Evolutionary conservation across 1,140 invertebrate genomes (phyloP).

Genomic region (Nebria ingens): DNA sequence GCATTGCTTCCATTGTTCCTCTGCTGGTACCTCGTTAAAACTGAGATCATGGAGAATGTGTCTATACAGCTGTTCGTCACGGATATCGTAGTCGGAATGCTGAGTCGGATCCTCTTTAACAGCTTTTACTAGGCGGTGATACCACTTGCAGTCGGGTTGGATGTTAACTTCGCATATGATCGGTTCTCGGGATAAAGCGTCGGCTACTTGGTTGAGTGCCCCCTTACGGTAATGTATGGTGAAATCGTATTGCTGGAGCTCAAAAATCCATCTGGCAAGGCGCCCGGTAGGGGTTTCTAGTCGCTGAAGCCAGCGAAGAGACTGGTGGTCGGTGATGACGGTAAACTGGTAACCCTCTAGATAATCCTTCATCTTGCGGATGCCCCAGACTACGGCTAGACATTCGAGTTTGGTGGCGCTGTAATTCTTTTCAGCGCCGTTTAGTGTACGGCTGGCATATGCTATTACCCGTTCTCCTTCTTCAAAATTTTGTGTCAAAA

Average conservation of each 20-base stretch:
- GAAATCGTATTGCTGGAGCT: neutral
- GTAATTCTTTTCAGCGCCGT: too few relatives aligned
- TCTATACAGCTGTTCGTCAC: neutral
- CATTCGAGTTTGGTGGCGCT: too few relatives aligned
- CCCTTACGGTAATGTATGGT: neutral
- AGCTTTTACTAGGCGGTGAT: neutral
- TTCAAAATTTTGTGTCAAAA: too few relatives aligned
- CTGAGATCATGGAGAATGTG: neutral
- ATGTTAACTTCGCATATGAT: too few relatives aligned
- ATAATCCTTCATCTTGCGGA: conserved; percentile 29
- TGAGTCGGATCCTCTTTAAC: neutral
- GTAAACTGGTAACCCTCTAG: conserved; percentile 26
- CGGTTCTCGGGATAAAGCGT: neutral
- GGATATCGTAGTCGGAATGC: neutral
- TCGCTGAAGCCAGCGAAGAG: conserved; percentile 25
- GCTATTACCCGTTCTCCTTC: too few relatives aligned
- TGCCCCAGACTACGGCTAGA: conserved; percentile 34
- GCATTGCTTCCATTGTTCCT: neutral
- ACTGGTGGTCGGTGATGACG: conserved; percentile 25
- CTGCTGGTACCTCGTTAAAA: too few relatives aligned
- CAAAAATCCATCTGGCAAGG: conserved; percentile 23
- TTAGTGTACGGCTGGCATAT: too few relatives aligned
- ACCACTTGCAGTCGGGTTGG: neutral
- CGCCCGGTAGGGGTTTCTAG: conserved; percentile 24
- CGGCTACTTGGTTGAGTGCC: neutral